Evolutionary conservation across 2,888 invertebrate species (phyloP), one percentile per base, ranked within the genome.

Genomic region (Coelopa pilipes): DNA sequence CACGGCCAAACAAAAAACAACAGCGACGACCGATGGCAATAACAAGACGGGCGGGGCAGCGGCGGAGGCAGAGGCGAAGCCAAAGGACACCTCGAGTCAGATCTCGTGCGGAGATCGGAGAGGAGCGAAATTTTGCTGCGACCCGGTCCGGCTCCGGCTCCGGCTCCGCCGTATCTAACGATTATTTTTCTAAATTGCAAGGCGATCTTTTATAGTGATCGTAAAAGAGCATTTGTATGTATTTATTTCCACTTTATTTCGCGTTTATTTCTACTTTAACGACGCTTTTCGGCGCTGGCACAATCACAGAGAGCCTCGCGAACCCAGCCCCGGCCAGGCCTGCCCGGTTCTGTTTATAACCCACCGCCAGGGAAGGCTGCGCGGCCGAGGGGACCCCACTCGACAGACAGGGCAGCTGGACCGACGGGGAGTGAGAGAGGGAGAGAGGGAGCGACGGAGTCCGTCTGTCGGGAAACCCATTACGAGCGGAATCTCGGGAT

Each of bases 231-330:
- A 62, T 74, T 75, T 73, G 34, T 34, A 34, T 76, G 74, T 67
- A 74, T 76, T 76, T 76, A 74, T 76, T 76, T 76, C 68, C 72
- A 74, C 72, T 76, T 76, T 73, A 76, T 74, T 74, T 76, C 68
- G 72, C 74, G 65, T 45, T 65, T 71, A 63, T 70, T 72, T 76
- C 70, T 72, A 63, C 75, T 76, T 77, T 77, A 76, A 76, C 75
- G 34, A 74, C 67, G 70, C 76, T 67, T 74, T 76, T 76, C 74
- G 72, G 74, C 70, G 72, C 74, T 74, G 74, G 72, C 75, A 74
- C 60, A 69, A 24, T 45, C 45, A 45, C 57, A 57, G 24, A 66
- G 50, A 34, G 60, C 17, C 17, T 57, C 57, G 55, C 49, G 47
- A 19, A 21, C 34, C 34, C 34, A 34, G 34, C 34, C 34, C 7